Evolutionary conservation across 2,113 vertebrate genomes (phyloP), one percentile per base, ranked within the genome.

Genomic region (Tricholaema leucomelas): DNA sequence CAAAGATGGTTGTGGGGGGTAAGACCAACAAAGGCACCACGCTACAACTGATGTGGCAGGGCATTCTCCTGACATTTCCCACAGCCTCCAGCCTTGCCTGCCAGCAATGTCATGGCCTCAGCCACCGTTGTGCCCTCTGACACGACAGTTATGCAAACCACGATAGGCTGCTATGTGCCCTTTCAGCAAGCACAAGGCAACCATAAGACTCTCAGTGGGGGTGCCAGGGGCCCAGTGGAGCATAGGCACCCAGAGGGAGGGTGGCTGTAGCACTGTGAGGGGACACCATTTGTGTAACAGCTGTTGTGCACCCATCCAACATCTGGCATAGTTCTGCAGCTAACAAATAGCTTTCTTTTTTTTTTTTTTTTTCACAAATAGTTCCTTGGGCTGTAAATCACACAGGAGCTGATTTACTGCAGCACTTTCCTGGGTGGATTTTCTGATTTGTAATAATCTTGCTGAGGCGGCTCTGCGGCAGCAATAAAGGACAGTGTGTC

Each of bases 161-260:
- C 0, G 35, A 74, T 1, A 0, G 40, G 85, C 59, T 19, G 10
- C 75, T 91, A 71, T 64, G 80, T 0, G 17, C 76, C 78, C 87
- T 95, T 92, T 85, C 78, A 48, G 38, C 9, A 63, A 82, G 36
- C 55, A 59, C 52, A 66, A 54, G 71, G 52, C 31, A 42, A 42
- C 84, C 81, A 38, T 33, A 67, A 88, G 59, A 44, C 10, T 13
- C 46, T 31, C 35, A 46, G 42, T 40, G 56, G 48, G 48, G 52
- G 38, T 79, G 86, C 71, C 67, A 60, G 73, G n/a, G 14, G 9
- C 31, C 40, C 1, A 1, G 35, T 21, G 4, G 58, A 64, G 27
- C 2, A 0, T 0, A 0, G 2, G 12, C 24, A 31, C 38, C 31
- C 19, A 1, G 30, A 0, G 2, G 19, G 28, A 75, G 25, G 35